phyloP scores from a whole-genome alignment of 1,140 invertebrate species.

The Bombus superbus region DNA sequence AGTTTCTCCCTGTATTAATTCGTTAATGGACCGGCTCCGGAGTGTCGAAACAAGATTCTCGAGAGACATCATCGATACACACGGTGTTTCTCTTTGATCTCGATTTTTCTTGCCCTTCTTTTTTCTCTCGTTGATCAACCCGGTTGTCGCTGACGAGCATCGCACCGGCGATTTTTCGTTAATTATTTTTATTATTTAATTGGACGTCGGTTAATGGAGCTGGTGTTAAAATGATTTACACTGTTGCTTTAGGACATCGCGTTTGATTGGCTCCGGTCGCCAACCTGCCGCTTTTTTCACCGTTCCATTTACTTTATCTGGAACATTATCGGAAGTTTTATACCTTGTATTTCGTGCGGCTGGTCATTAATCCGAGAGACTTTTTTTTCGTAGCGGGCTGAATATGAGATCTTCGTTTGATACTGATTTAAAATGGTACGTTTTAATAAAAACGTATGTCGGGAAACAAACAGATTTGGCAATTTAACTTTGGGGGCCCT shows the following conservation, averaged over 20 bases:
- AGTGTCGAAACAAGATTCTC: conserved; percentile 18
- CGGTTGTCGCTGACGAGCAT: neutral
- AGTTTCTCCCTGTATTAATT: conserved; percentile 46
- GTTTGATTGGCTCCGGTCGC: neutral
- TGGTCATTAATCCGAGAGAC: neutral
- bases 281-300: neutral
- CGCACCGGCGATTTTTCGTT: neutral
- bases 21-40: conserved; percentile 22
- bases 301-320: conserved; percentile 10
- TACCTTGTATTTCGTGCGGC: neutral
- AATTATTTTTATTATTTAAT: conserved; percentile 41
- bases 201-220: conserved; percentile 14
- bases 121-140: neutral
- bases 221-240: conserved; percentile 25
- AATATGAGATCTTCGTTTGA: neutral
- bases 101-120: neutral
- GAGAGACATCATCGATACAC: neutral
- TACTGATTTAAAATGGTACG: neutral
- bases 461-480: too few relatives aligned
- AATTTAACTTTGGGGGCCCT: too few relatives aligned
- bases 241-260: neutral
- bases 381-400: too few relatives aligned
- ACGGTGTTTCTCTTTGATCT: neutral
- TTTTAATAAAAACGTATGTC: neutral
- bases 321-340: neutral